These are phyloP conservation scores for Myxocyprinus asiaticus DNA, from an alignment of 2,113 vertebrate species.

Conservation along the genomic window DNA sequence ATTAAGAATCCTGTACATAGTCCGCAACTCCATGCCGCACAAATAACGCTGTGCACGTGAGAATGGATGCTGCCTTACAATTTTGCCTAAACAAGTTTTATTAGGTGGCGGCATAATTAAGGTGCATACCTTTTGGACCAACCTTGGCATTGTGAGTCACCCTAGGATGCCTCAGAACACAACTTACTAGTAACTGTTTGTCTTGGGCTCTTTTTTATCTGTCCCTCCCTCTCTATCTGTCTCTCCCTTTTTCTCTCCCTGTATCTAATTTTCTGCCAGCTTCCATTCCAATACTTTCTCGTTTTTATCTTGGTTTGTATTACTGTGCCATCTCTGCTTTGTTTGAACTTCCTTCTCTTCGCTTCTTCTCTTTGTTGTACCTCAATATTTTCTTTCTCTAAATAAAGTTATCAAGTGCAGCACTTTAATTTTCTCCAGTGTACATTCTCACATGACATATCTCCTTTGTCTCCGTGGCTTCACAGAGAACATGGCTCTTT, in stretches of 20 bases:
- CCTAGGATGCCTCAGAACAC: too few species aligned
- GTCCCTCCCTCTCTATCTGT: neutral
- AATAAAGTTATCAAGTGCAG: constrained; percentile 31
- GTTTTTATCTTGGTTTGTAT: neutral
- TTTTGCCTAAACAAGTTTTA: too few species aligned
- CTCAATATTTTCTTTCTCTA: constrained; percentile 25
- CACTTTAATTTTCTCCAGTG: constrained; percentile 37
- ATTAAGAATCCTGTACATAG: too few species aligned
- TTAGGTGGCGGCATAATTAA: too few species aligned
- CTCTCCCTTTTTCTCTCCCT: neutral
- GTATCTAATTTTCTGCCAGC: constrained; percentile 4
- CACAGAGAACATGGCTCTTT: neutral
- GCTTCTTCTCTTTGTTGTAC: neutral
- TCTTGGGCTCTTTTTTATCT: constrained; percentile 10
- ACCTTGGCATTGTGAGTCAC: too few species aligned
- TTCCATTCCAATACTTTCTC: neutral
- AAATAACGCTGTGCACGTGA: too few species aligned
- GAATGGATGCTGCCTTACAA: too few species aligned
- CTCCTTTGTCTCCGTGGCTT: constrained; percentile 13
- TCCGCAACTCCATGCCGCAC: too few species aligned
- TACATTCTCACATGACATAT: constrained; percentile 32
- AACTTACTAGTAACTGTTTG: neutral
- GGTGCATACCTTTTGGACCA: too few species aligned
- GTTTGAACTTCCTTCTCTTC: neutral
- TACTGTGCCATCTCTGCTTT: constrained; percentile 4